Conservation (phyloP, 2,113 vertebrate genomes). For the Catagonus wagneri region DNA sequence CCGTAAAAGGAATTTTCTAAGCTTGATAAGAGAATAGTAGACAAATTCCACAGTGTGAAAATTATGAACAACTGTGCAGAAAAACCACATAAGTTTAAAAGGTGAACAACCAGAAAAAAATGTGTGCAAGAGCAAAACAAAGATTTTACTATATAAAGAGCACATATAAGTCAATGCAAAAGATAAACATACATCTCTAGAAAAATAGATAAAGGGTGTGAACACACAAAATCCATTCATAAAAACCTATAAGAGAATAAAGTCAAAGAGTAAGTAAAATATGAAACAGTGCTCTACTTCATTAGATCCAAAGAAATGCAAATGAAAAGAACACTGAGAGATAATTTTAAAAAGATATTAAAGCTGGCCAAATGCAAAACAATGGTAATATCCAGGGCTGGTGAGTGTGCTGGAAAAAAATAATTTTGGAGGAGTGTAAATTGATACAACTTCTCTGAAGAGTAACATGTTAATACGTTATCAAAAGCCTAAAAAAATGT, state of each 20-base stretch:
- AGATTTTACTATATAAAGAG: background rate
- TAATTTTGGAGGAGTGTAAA: background rate
- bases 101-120: background rate
- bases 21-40: background rate
- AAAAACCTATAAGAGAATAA: background rate
- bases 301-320: background rate
- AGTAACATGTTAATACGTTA: background rate
- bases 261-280: background rate
- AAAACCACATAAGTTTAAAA: background rate
- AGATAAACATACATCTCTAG: background rate
- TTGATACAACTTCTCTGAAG: background rate
- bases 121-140: background rate
- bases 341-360: background rate
- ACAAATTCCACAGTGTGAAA: background rate
- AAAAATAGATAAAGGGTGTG: background rate
- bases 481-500: background rate
- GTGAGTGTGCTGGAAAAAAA: background rate
- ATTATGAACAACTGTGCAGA: background rate
- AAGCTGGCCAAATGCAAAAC: background rate
- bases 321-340: background rate
- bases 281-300: background rate
- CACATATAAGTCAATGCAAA: background rate
- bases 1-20: background rate
- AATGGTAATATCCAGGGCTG: background rate
- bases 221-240: background rate